Base-by-base conservation (phyloP, 2,888 invertebrate species). In the Dilophus febrilis region DNA sequence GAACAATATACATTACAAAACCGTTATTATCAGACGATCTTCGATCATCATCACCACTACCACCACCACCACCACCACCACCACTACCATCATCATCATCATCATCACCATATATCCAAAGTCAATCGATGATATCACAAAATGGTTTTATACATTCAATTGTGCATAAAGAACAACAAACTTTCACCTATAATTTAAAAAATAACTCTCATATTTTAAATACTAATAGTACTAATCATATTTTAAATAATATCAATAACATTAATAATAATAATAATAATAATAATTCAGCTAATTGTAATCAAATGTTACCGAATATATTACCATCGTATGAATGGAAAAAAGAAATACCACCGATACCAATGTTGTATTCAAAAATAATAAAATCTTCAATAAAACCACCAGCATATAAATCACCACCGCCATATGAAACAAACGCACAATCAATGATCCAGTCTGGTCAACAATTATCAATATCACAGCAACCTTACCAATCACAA, bases 371-470 rank as follows among this genome's bases (percentile, higher is more conserved):
- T 10, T 43, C 49, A 19, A 51, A 51, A 42, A 48, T 49, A 38
- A 49, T 51, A n/a, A 48, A 48, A 37, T 45, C 46, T 14, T 47
- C 49, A 12, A 41, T 52, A 16, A 53, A 53, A 33, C 59, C 61
- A 8, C 64, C 64, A 4, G 61, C 63, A 3, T 63, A 63, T 37
- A 63, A 63, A 44, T 56, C 42, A 19, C 46, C 46, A n/a, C 62
- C 62, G 38, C 61, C 62, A 11, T 62, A 62, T 39, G 55, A 56
- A 40, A 57, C 54, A 36, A n/a, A n/a, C n/a, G n/a, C n/a, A n/a
- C n/a, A n/a, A n/a, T n/a, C n/a, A n/a, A n/a, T n/a, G n/a, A n/a
- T n/a, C n/a, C n/a, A n/a, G n/a, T n/a, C n/a, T n/a, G n/a, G n/a
- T n/a, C n/a, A n/a, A n/a, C n/a, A n/a, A n/a, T 44, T 41, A 37